Percentiles rank a stretch among this genome's conserved stretches.
Evolutionary conservation across 2,797 vertebrate species (phyloP).

Genomic region (Melanotaenia pygmaea): DNA sequence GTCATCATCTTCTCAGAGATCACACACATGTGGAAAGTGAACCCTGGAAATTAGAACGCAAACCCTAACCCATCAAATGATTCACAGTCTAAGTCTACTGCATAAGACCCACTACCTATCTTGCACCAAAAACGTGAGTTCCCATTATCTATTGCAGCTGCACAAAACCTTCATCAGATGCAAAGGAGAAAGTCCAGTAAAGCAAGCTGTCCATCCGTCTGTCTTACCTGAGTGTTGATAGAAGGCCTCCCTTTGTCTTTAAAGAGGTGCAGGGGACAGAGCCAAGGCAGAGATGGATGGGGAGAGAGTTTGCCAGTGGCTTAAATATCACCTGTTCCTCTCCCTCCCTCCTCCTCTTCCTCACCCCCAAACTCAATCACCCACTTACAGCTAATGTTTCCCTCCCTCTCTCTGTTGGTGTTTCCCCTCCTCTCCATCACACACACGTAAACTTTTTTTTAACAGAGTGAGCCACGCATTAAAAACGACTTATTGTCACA

Average conservation of each 20-base stretch:
- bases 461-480: conserved; percentile 30
- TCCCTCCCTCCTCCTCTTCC: conserved; percentile 8
- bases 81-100: not conserved
- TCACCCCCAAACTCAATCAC: conserved; percentile 46
- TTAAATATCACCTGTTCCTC: conserved; percentile 84
- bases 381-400: conserved; percentile 60
- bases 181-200: conserved; percentile 61
- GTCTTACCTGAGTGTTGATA: conserved; percentile 82
- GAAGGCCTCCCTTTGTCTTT: conserved; percentile 75
- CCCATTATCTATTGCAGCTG: not conserved
- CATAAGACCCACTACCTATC: not conserved
- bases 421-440: conserved; percentile 28
- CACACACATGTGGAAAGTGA: not conserved
- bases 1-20: conserved; percentile 1
- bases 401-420: conserved; percentile 28
- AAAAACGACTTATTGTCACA: conserved; percentile 62
- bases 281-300: conserved; percentile 77
- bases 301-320: conserved; percentile 75
- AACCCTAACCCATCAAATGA: not conserved
- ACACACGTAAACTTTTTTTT: not conserved
- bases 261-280: conserved; percentile 69
- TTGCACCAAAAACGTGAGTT: not conserved
- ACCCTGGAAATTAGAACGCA: not conserved
- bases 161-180: conserved; percentile 17
- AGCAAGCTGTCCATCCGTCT: conserved; percentile 64